phyloP scores from a whole-genome alignment of 92 coral and sea anemone genomes.

The Umimayanthus kanabou region DNA sequence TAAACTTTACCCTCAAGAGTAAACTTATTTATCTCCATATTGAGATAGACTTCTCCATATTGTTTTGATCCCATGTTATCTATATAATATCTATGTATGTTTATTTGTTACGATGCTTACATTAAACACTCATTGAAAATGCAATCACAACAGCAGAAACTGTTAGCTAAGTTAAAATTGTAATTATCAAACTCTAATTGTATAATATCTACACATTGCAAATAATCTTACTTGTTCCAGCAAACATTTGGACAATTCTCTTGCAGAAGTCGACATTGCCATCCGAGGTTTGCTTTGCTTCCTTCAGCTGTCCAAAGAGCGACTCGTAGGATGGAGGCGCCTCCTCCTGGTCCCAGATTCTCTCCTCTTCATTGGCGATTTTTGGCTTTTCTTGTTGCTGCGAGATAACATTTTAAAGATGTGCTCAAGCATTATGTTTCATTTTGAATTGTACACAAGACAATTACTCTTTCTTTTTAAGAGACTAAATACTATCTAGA shows the following conservation, averaged over 20 bases:
- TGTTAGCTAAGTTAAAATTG: background rate
- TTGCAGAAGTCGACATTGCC: conserved; percentile 95
- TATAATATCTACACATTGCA: background rate
- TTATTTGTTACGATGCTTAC: no score
- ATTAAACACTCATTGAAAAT: no score
- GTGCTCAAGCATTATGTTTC: no score
- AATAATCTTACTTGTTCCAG: conserved; percentile 92
- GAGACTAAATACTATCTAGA: background rate
- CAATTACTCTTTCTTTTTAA: no score
- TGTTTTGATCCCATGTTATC: no score
- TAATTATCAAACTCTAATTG: background rate
- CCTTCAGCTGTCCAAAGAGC: conserved; percentile 94
- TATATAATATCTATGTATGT: no score
- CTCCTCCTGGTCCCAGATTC: conserved; percentile 85
- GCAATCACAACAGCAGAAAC: no score
- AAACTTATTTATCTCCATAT: no score
- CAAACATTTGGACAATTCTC: conserved; percentile 89
- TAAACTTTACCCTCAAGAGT: no score
- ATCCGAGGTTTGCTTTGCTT: conserved; percentile 95
- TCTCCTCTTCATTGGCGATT: conserved; percentile 82
- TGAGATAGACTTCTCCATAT: no score
- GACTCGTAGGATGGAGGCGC: conserved; percentile 90
- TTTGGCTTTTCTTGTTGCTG: conserved; percentile 75
- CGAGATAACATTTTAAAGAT: background rate
- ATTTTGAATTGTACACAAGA: background rate